phyloP scores from a whole-genome alignment of 2,797 vertebrate species.

The Sebastes elongatus region DNA sequence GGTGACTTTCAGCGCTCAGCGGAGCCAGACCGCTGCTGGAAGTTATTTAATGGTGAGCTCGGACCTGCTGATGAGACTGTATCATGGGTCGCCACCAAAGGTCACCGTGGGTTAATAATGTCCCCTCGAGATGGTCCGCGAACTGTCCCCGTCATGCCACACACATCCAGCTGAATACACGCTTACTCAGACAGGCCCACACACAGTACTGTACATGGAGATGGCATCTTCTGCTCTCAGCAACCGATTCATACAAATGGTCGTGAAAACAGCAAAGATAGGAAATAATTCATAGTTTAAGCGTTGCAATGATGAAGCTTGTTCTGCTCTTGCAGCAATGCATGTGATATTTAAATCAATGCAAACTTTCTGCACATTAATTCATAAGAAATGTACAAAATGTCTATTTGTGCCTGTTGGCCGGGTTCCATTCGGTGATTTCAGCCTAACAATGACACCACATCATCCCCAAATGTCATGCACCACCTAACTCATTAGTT shows the following conservation, averaged over 20 bases:
- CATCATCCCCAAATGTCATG: constrained; percentile 1
- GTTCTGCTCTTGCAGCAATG: background rate
- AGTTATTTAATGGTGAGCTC: constrained; percentile 21
- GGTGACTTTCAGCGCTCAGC: constrained; percentile 9
- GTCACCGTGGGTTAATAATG: constrained; percentile 41
- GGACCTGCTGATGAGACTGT: constrained; percentile 43
- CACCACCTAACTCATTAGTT: constrained; percentile 18
- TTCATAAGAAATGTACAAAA: background rate
- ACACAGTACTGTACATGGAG: background rate
- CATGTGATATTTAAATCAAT: background rate
- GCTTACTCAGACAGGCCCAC: background rate
- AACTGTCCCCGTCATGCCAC: background rate
- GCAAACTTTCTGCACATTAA: background rate
- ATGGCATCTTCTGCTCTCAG: background rate
- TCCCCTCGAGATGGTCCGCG: background rate
- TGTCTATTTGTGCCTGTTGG: background rate
- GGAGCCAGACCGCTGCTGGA: constrained; percentile 1
- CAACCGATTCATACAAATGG: background rate
- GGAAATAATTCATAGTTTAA: background rate
- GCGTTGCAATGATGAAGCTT: background rate
- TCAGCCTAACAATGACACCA: constrained; percentile 7
- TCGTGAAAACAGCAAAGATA: background rate
- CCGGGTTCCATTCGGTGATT: background rate
- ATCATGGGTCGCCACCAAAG: constrained; percentile 36
- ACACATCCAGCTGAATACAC: constrained; percentile 7